Conservation (phyloP, 2,888 invertebrate species). For the Megaustenia siamemsis region DNA sequence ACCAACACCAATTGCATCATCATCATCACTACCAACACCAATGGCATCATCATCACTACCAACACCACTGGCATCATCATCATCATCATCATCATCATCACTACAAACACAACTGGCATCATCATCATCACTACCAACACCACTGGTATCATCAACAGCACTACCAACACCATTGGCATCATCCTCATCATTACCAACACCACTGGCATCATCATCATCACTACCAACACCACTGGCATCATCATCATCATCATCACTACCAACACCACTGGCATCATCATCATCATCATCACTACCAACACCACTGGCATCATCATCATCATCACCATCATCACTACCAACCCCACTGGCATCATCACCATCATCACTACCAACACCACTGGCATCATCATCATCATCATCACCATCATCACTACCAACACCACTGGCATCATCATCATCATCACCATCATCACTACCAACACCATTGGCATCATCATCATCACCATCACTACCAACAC, state of each 20-base stretch:
- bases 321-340: not conserved
- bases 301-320: not conserved
- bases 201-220: too few species aligned
- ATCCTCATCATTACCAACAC: too few species aligned
- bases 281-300: not conserved
- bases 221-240: too few species aligned
- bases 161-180: not conserved
- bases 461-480: not conserved
- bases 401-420: not conserved
- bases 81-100: not conserved
- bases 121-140: too few species aligned
- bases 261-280: too few species aligned
- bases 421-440: not conserved
- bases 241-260: too few species aligned
- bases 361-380: not conserved
- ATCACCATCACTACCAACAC: too few species aligned
- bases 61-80: not conserved
- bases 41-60: too few species aligned
- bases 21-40: not conserved
- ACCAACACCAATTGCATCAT: not conserved
- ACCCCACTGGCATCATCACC: not conserved
- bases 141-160: not conserved
- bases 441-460: not conserved
- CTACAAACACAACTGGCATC: too few species aligned
- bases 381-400: not conserved